Base-by-base conservation (phyloP, 2,888 invertebrate species). In the Hecatera dysodea region DNA sequence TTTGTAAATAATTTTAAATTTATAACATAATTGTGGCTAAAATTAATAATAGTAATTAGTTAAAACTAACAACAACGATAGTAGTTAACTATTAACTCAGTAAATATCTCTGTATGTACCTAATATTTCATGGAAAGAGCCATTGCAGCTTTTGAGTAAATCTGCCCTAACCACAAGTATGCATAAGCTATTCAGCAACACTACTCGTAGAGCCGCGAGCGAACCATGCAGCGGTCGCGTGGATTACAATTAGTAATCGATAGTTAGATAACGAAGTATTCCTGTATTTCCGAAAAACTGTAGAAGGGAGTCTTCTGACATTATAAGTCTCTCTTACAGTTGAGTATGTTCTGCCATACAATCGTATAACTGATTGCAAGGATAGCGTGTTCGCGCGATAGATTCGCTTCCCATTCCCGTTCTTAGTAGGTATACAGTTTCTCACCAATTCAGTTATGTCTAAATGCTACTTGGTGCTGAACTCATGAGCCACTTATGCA, bases 401-500 rank as follows among this genome's bases (percentile, higher is more conserved):
- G n/a, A n/a, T n/a, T 29, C 29, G 29, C 29, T 6, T 2, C 29
- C 29, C 7, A 33, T 1, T 33, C 17, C 19, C 4, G 36, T 1
- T 1, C 4, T n/a, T 33, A 27, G 29, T 46, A 36, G n/a, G n/a
- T 33, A 64, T 64, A 19, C 12, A 46, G 44, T 55, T 48, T 53
- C 42, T 36, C 17, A 48, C 33, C 42, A 53, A 61, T 52, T 22
- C 24, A 60, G 39, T 69, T 19, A 65, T 15, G 46, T 17, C 36
- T 65, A 52, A 77, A 65, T 57, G 52, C 8, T 46, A 77, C 69
- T 68, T 36, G 50, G 56, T 39, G 46, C 55, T 56, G 64, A 48
- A 61, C 64, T 39, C 39, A 48, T 44, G 27, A 57, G 22, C 50
- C 50, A 73, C 44, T 73, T 50, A 56, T 50, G 48, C 59, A 55